Evolutionary conservation across 1,140 invertebrate species (phyloP), one percentile per base, ranked within the genome.

Genomic region (Triops longicaudatus): DNA sequence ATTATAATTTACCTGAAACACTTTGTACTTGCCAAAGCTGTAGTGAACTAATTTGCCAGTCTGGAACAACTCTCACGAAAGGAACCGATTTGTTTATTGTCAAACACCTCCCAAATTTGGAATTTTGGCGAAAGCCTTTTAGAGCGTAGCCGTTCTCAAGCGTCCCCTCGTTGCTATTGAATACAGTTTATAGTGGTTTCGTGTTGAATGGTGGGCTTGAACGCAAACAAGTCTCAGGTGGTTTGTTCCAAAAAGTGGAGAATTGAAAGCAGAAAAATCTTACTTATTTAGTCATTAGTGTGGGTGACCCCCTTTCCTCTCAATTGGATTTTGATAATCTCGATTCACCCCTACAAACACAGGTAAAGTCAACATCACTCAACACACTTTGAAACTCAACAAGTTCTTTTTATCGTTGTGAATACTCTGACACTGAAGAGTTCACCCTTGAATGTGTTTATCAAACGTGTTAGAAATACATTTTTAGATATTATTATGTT

Each of bases 271-370:
- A 63, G 31, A 37, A 37, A 37, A 37, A 37, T n/a, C 22, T 63
- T 63, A 14, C 17, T 63, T 63, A 63, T 14, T 63, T 63, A n/a
- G 9, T 7, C 50, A 22, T 63, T 63, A n/a, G 50, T 63, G 50
- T 3, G 50, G 50, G 50, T 63, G 50, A 9, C 50, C 31, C 31
- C 31, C 31, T 37, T 37, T 63, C 17, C 22, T 63, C 22, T 63
- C 50, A 63, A 63, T 63, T 63, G 50, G 50, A 63, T 63, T 63
- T 63, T 63, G 50, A 63, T 63, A 63, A 14, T 63, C 17, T 63
- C 17, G 50, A 63, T 63, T 63, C 50, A 63, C n/a, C 50, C 50
- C 50, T 63, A 63, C 50, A 63, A 63, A 63, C 50, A 63, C 50
- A 63, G 50, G 50, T 63, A 63, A 63, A 63, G 22, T n/a, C n/a